Conservation (phyloP, 2,888 invertebrate genomes). For the Chrysomela aeneicollis region DNA sequence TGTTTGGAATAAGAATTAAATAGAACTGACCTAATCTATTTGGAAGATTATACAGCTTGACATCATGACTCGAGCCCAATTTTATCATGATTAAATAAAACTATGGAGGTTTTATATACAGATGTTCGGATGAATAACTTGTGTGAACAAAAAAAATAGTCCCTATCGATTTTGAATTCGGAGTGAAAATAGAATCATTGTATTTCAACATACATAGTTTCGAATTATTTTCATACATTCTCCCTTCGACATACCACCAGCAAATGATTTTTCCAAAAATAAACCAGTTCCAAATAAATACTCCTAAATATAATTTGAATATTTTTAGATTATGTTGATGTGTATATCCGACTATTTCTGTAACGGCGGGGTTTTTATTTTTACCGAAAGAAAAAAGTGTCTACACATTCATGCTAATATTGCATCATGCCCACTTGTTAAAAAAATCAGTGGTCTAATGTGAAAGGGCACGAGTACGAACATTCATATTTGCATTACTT, state of each 20-base stretch:
- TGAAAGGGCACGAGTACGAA: too few relatives aligned
- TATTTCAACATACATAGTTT: neutral
- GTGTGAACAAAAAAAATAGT: too few relatives aligned
- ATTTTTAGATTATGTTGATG: slow-evolving; percentile 47
- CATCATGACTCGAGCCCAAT: too few relatives aligned
- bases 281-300: slow-evolving; percentile 39
- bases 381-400: slow-evolving; percentile 17
- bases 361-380: slow-evolving; percentile 22
- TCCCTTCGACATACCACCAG: slow-evolving; percentile 34
- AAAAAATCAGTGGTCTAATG: too few relatives aligned
- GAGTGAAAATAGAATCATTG: neutral
- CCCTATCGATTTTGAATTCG: neutral
- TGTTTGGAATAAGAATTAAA: too few relatives aligned
- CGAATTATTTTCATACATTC: slow-evolving; percentile 27
- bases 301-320: slow-evolving; percentile 44
- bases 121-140: too few relatives aligned
- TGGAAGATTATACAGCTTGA: too few relatives aligned
- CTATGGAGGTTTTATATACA: too few relatives aligned
- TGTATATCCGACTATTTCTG: slow-evolving; percentile 27
- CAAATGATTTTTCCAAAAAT: slow-evolving; percentile 40
- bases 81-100: too few relatives aligned
- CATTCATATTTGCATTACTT: too few relatives aligned
- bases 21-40: too few relatives aligned
- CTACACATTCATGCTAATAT: slow-evolving; percentile 10
- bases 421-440: slow-evolving; percentile 9